Base-by-base conservation (phyloP, 2,113 vertebrate species). In the Callochromis pleurospilus region DNA sequence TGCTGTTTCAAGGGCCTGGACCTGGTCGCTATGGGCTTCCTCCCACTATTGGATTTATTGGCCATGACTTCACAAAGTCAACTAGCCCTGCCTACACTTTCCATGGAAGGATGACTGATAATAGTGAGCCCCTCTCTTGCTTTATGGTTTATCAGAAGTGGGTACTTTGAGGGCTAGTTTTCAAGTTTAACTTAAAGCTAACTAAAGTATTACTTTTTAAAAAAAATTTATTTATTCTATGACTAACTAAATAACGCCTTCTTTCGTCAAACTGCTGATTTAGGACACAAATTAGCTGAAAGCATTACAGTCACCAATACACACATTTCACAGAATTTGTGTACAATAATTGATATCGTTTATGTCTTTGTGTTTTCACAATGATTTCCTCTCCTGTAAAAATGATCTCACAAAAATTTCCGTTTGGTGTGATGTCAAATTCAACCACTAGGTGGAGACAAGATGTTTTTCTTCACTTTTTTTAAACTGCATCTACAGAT, bases 11-110 rank as follows among this genome's bases (percentile, higher is more conserved):
- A 98, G 97, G 96, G 11, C 96, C 97, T 0, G 96, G 97, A 5
- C 96, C 97, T 1, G 97, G 97, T 6, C 91, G 94, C 40, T 98
- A 97, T 6, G 68, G 92, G 14, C 94, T 97, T 58, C 97, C 97
- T 1, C 94, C 97, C 3, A 97, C 97, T 0, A 86, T 97, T 12
- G 97, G 97, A 45, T 97, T 95, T 62, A 26, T 96, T 70, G 96
- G 96, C 45, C 97, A 97, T 3, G 97, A 98, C 88, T 95, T 96
- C 84, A 97, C 97, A 86, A 96, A 95, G 90, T 87, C 82, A 47
- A 89, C 96, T 0, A 92, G 95, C 10, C 97, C 97, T 0, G 97
- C 97, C 7, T 97, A 95, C 85, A 95, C 97, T 1, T 96, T 97
- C 12, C 93, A 96, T 21, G 79, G 94, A 85, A 95, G 93, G 53